Evolutionary conservation across 2,113 vertebrate species (phyloP), one percentile per base, ranked within the genome.

Genomic region (Chauna torquata): DNA sequence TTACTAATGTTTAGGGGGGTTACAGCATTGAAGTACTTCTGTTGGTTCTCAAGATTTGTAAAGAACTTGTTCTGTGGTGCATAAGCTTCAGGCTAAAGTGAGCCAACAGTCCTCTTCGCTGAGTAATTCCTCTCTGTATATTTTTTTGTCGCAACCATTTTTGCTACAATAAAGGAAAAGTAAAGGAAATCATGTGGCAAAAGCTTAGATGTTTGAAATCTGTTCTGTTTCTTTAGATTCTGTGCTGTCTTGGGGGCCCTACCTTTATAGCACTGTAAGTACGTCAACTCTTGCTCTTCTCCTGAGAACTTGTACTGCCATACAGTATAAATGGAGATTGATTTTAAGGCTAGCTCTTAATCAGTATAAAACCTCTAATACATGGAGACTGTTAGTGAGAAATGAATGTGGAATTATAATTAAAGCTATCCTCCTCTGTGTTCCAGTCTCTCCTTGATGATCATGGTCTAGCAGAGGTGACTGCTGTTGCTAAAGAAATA

Each of bases 241-340:
- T 5, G 99, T 99, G 82, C 96, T 99, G 95, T 99, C 99, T 34
- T 99, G 99, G 99, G 99, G 99, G 3, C 99, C 99, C 11, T 99
- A 99, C 91, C 99, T 99, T 36, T 99, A 99, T 97, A 99, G 98
- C 78, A 98, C 98, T 57, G 99, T 99, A 95, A 99, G 99, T 99
- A 97, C 70, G 47, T 89, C 49, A 15, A 6, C n/a, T 78, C 12
- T 50, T 72, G 47, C 19, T 86, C 42, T 71, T 90, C 55, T 42
- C 49, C 44, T 72, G 36, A 25, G 83, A 52, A 40, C 45, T 79
- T 84, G 12, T 72, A 38, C 66, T 87, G 78, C 47, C 30, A 36
- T 16, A 5, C 3, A 65, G 18, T 54, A 16, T 32, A 82, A 87
- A 57, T 54, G 70, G 22, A 50, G 64, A 32, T 30, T 84, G 57